A percentile compares a stretch with the other conserved stretches of the same genome.
phyloP scores from a whole-genome alignment of 2,797 vertebrate species.

The Lithobates pipiens region DNA sequence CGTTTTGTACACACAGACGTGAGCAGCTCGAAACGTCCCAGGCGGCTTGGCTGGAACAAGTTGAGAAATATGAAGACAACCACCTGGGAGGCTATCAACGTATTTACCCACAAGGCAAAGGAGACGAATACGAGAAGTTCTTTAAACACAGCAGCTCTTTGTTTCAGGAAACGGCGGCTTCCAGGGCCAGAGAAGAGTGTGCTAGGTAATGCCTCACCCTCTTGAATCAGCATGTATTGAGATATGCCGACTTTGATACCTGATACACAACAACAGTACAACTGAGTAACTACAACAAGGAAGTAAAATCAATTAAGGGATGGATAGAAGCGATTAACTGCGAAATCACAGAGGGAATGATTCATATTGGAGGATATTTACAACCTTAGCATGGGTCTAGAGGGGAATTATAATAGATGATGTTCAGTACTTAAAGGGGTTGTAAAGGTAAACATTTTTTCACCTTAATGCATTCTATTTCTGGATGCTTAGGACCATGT shows the following conservation, averaged over 20 bases:
- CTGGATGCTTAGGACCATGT: too few species aligned
- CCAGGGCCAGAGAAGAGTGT: slow-evolving; percentile 77
- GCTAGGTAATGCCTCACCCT: slow-evolving; percentile 70
- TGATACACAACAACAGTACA: not conserved
- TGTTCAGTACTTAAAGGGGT: too few species aligned
- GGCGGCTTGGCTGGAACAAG: slow-evolving; percentile 71
- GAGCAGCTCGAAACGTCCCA: slow-evolving; percentile 68
- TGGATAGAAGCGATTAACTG: not conserved
- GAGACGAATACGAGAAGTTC: slow-evolving; percentile 72
- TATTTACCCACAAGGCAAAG: slow-evolving; percentile 71
- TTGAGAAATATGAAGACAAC: slow-evolving; percentile 71
- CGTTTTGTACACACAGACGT: slow-evolving; percentile 59
- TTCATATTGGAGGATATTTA: too few species aligned
- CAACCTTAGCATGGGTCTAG: too few species aligned
- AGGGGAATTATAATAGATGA: too few species aligned
- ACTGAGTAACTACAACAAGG: not conserved
- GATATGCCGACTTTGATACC: not conserved
- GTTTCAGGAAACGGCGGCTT: slow-evolving; percentile 77
- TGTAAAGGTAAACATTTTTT: too few species aligned
- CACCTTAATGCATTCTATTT: too few species aligned
- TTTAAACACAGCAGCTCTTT: slow-evolving; percentile 77
- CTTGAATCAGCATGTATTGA: not conserved
- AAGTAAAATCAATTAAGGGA: not conserved
- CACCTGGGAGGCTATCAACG: slow-evolving; percentile 74
- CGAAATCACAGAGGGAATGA: not conserved